Evolutionary conservation across 2,888 invertebrate species (phyloP).

Genomic region (Volucella inflata): DNA sequence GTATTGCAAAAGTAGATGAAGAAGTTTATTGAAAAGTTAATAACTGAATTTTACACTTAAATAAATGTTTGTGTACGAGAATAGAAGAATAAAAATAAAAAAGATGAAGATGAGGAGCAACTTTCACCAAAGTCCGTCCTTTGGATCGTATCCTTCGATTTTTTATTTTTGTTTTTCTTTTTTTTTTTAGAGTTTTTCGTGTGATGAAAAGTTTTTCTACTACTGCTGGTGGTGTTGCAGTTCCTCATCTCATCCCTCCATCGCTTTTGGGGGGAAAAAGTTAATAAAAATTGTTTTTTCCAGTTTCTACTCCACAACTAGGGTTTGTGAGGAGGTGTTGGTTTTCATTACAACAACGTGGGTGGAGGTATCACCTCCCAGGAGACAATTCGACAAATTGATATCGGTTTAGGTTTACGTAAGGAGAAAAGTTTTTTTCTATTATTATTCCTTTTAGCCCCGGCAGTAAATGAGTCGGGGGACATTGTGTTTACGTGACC

Average conservation of each 20-base stretch:
- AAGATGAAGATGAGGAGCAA: not conserved
- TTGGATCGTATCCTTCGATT: slow-evolving; percentile 55
- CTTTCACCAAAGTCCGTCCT: slow-evolving; percentile 55
- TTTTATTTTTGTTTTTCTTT: too few species aligned
- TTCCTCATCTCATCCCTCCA: not conserved
- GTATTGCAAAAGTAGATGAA: slow-evolving; percentile 73
- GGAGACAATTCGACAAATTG: slow-evolving; percentile 68
- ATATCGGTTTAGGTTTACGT: slow-evolving; percentile 58
- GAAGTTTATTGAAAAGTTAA: slow-evolving; percentile 75
- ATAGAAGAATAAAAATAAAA: slow-evolving; percentile 4
- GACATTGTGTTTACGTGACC: slow-evolving; percentile 38
- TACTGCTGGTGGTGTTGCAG: not conserved
- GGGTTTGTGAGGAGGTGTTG: slow-evolving; percentile 45
- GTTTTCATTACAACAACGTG: slow-evolving; percentile 63
- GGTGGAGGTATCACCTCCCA: slow-evolving; percentile 21
- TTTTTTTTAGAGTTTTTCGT: slow-evolving; percentile 12
- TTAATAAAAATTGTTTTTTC: slow-evolving; percentile 41
- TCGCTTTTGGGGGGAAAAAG: slow-evolving; percentile 31
- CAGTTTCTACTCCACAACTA: not conserved
- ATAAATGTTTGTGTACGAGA: slow-evolving; percentile 73
- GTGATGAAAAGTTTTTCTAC: slow-evolving; percentile 27
- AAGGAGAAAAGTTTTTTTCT: slow-evolving; percentile 42
- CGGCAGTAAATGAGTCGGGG: slow-evolving; percentile 18
- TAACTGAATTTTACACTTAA: slow-evolving; percentile 76
- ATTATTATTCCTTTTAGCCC: not conserved